A percentile compares a stretch with the other conserved stretches of the same genome.
Evolutionary conservation across 2,797 vertebrate species (phyloP).

Genomic region (Arnoldichthys spilopterus): DNA sequence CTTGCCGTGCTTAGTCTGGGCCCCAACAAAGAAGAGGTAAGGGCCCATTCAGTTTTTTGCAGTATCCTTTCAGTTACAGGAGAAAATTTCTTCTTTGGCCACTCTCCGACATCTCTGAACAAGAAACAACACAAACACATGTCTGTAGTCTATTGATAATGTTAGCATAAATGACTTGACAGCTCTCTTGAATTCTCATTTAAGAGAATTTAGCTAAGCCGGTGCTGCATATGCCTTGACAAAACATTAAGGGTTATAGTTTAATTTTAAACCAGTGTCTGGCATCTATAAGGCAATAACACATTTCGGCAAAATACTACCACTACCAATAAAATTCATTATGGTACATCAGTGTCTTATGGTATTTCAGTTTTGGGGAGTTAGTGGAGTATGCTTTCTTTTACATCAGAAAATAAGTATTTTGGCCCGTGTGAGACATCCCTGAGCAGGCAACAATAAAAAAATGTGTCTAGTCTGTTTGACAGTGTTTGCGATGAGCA

Average conservation of each 20-base stretch:
- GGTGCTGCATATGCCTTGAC: background rate
- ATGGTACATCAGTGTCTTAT: no score
- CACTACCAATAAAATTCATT: no score
- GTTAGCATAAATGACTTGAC: background rate
- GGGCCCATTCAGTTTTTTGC: background rate
- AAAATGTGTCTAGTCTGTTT: background rate
- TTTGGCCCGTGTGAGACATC: no score
- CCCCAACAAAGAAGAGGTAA: constrained; percentile 83
- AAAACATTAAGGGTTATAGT: background rate
- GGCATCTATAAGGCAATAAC: background rate
- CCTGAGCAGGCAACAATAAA: background rate
- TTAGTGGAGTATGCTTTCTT: no score
- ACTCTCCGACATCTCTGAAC: background rate
- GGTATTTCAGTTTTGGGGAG: no score
- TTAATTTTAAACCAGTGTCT: constrained; percentile 1
- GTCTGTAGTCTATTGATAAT: background rate
- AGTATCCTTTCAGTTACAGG: background rate
- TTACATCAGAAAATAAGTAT: no score
- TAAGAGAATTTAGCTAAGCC: background rate
- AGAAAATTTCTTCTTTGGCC: background rate
- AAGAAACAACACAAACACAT: background rate
- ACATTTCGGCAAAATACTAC: background rate
- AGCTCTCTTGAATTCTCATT: background rate
- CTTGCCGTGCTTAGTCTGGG: constrained; percentile 80
- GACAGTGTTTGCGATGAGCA: background rate